Conservation (phyloP, 37 sponge, comb jelly and placozoan species). For the Eunapius fragilis region DNA sequence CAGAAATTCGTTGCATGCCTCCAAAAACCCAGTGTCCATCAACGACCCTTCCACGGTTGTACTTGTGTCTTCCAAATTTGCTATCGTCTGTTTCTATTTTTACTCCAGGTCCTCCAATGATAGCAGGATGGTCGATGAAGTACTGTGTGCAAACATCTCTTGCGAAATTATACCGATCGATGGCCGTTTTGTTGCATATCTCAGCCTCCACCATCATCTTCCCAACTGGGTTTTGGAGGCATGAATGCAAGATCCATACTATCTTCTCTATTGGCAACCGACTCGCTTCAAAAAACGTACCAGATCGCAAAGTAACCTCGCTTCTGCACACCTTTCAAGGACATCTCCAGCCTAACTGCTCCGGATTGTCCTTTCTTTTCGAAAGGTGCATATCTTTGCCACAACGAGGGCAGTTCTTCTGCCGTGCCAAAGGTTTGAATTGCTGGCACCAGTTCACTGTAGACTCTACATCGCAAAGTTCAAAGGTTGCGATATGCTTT, state of each 20-base stretch:
- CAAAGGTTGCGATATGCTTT: background rate
- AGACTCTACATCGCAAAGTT: background rate
- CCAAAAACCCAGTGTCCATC: slow-evolving; percentile 71
- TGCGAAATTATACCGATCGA: slow-evolving; percentile 57
- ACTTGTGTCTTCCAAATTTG: slow-evolving; percentile 37
- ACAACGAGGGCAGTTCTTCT: background rate
- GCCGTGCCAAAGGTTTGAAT: background rate
- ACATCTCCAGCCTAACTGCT: slow-evolving; percentile 18
- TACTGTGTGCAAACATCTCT: slow-evolving; percentile 58
- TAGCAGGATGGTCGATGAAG: slow-evolving; percentile 37
- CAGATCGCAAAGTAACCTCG: slow-evolving; percentile 21
- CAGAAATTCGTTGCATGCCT: slow-evolving; percentile 37
- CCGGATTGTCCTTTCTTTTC: background rate
- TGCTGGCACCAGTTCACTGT: background rate
- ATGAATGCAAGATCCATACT: slow-evolving; percentile 10
- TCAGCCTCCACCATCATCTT: slow-evolving; percentile 6
- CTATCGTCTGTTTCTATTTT: background rate
- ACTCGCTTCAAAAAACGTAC: slow-evolving; percentile 19
- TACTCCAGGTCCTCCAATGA: slow-evolving; percentile 17
- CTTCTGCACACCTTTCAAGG: slow-evolving; percentile 38
- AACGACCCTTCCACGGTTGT: slow-evolving; percentile 38
- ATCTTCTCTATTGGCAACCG: slow-evolving; percentile 12
- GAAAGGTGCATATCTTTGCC: background rate
- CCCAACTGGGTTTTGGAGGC: slow-evolving; percentile 7
- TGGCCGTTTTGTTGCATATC: background rate